Base-by-base conservation (phyloP, 1,140 invertebrate species). In the Cyclargus thomasi region DNA sequence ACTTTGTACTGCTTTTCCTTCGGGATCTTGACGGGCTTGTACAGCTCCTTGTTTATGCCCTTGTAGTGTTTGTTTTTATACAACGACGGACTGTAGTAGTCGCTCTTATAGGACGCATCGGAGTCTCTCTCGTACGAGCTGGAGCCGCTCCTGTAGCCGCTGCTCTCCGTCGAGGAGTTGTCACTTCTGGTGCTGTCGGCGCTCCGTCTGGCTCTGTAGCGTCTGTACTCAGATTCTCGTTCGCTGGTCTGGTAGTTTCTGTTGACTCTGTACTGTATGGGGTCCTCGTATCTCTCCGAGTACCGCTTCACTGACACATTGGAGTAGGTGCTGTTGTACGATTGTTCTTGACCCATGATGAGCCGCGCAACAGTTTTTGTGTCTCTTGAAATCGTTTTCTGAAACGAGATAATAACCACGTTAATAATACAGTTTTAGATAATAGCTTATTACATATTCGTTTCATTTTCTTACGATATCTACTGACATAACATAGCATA, bases 31-130 rank as follows among this genome's bases (percentile, higher is more conserved):
- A 88, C 90, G 8, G 78, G 91, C 85, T 75, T 91, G 74, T 92
- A 91, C 2, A 91, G 68, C 82, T 91, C 77, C 81, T 92, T 90
- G 74, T 86, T 88, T 66, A 84, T 65, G 72, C 91, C 88, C 75
- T 84, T 91, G 74, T 92, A 92, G 70, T 90, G 88, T 63, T 88
- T 85, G 81, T 92, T 91, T 69, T 92, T 92, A 76, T 91, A 91
- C 21, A 91, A 76, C 0, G 86, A 83, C n/a, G 82, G 81, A 71
- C 86, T 85, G 63, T 85, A 85, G 67, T 87, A 86, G 62, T 86
- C 81, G 67, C 81, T 88, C 53, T 85, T 91, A 6, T 86, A 83
- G 29, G 87, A 87, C 70, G 83, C 79, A 66, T 85, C 80, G 23
- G 87, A 84, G 53, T 73, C 79, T 72, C 76, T 74, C 68, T 86